Percentiles rank a stretch among this genome's conserved stretches.
Conservation (phyloP, 2,113 vertebrate genomes). For the Ictidomys tridecemlineatus region DNA sequence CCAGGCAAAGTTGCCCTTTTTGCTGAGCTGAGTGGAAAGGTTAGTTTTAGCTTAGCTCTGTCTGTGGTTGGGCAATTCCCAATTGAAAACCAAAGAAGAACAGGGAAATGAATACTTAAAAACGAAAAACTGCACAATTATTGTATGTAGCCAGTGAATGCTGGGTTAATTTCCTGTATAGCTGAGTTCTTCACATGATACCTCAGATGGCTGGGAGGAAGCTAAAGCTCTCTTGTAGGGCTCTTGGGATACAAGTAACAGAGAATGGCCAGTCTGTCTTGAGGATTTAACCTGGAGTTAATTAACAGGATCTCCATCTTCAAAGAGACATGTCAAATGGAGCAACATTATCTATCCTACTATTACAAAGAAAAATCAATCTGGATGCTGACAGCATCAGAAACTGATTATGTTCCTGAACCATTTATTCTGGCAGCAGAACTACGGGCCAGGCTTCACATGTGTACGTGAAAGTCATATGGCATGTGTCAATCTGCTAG, state of each 20-base stretch:
- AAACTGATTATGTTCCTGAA: neutral
- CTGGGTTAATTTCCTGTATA: neutral
- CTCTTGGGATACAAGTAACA: neutral
- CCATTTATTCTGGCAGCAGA: constrained; percentile 40
- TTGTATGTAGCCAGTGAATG: neutral
- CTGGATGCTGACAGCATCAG: neutral
- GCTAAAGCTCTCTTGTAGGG: neutral
- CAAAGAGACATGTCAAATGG: constrained; percentile 7
- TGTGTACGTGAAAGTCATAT: constrained; percentile 10
- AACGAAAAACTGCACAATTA: constrained; percentile 18
- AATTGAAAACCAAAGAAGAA: constrained; percentile 25
- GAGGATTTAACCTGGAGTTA: neutral
- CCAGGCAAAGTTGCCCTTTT: constrained; percentile 50
- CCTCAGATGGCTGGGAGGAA: neutral
- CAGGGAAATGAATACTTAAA: constrained; percentile 7
- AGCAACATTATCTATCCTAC: neutral
- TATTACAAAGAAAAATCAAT: neutral
- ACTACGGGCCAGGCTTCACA: neutral
- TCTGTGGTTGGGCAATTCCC: constrained; percentile 56
- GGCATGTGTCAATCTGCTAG: constrained; percentile 7
- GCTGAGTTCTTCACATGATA: neutral
- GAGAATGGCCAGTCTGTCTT: neutral
- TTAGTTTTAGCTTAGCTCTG: too few species aligned
- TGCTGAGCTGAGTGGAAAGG: constrained; percentile 78
- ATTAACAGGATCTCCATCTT: neutral